Evolutionary conservation across 2,113 vertebrate genomes (phyloP).

Genomic region (Microcebus jonahi): DNA sequence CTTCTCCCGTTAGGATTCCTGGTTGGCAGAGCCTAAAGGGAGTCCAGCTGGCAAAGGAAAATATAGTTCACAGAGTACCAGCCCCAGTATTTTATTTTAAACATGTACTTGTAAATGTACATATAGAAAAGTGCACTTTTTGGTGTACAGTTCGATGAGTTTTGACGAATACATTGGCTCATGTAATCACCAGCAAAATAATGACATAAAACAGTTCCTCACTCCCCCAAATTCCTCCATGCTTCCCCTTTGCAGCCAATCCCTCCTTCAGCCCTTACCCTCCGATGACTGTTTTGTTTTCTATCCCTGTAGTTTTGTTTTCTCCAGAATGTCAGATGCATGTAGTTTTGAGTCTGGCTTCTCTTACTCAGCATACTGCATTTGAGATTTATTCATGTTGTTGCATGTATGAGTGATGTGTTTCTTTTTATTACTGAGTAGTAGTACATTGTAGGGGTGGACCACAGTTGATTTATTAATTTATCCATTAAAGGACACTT

Average conservation of each 20-base stretch:
- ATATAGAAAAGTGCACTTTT: not conserved
- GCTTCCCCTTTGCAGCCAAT: not conserved
- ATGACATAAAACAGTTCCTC: not conserved
- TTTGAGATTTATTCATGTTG: not conserved
- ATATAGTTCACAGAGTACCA: not conserved
- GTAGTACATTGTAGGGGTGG: not conserved
- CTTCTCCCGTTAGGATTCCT: not conserved
- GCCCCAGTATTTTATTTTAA: not conserved
- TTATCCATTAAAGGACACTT: not conserved
- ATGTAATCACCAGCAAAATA: not conserved
- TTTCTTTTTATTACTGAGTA: not conserved
- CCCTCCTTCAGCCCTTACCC: not conserved
- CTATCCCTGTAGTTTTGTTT: not conserved
- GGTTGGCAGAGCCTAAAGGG: not conserved
- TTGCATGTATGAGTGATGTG: not conserved
- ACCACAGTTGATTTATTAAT: not conserved
- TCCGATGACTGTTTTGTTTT: not conserved
- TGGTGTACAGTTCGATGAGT: not conserved
- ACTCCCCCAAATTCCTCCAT: no score
- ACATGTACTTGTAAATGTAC: not conserved
- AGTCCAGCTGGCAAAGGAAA: not conserved
- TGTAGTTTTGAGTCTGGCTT: not conserved
- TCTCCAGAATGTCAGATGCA: not conserved
- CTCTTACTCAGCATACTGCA: not conserved
- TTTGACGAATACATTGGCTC: not conserved